A percentile compares a stretch with the other conserved stretches of the same genome.
Conservation (phyloP, 2,113 vertebrate species). For the Cyprinodon variegatus region DNA sequence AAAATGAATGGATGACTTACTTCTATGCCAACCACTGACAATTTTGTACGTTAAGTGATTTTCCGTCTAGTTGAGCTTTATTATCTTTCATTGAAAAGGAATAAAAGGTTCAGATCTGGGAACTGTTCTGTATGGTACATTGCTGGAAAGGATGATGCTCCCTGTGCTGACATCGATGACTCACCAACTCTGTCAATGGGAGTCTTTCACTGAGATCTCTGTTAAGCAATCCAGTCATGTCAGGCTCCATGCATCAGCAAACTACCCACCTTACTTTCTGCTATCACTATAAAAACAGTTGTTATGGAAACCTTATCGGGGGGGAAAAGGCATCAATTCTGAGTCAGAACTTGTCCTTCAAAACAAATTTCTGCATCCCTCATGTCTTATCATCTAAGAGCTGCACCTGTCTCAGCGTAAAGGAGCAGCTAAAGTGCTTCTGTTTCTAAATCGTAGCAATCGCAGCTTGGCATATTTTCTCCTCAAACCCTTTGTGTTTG, state of each 20-base stretch:
- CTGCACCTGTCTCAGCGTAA: background rate
- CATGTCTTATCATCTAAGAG: too few relatives aligned
- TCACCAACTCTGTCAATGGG: slow-evolving; percentile 43
- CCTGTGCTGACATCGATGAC: background rate
- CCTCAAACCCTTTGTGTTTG: slow-evolving; percentile 52
- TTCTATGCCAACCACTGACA: too few relatives aligned
- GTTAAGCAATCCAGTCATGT: slow-evolving; percentile 37
- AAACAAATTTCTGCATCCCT: too few relatives aligned
- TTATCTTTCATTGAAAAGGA: background rate
- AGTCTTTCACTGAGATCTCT: slow-evolving; percentile 50
- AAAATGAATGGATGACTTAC: too few relatives aligned
- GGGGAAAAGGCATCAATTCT: too few relatives aligned
- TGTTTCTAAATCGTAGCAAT: slow-evolving; percentile 8
- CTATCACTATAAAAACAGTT: slow-evolving; percentile 13
- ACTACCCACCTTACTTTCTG: background rate
- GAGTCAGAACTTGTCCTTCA: too few relatives aligned
- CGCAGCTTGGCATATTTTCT: slow-evolving; percentile 47
- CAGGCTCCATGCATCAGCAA: slow-evolving; percentile 49
- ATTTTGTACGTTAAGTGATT: too few relatives aligned
- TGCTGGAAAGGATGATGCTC: background rate
- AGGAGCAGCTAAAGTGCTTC: background rate
- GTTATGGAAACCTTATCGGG: slow-evolving; percentile 13
- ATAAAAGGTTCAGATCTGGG: background rate
- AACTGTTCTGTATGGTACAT: background rate
- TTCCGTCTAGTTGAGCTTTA: too few relatives aligned